These are phyloP conservation scores for Poeciliopsis paucimaculata DNA, from an alignment of 2,797 vertebrate species.

Conservation along the genomic window DNA sequence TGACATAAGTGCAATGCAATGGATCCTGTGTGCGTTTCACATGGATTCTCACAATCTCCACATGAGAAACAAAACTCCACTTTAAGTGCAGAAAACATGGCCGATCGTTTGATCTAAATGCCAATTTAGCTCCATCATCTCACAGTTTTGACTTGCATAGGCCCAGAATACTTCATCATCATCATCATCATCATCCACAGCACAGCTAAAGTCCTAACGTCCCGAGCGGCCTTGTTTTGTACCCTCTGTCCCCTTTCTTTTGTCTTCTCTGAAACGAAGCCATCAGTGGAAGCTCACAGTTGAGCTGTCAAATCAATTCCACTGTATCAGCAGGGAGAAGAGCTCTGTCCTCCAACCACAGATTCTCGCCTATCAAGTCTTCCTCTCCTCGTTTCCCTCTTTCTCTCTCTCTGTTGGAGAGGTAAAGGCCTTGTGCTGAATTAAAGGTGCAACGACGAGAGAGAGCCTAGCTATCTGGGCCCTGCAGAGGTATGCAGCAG, in stretches of 20 bases:
- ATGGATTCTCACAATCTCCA: background rate
- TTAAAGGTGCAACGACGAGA: slow-evolving; percentile 69
- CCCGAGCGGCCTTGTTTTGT: background rate
- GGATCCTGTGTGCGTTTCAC: background rate
- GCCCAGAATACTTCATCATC: background rate
- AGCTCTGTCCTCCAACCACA: slow-evolving; percentile 25
- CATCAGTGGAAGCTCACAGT: slow-evolving; percentile 56
- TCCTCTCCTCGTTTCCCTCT: slow-evolving; percentile 30
- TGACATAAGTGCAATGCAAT: too few relatives aligned
- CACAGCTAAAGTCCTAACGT: background rate
- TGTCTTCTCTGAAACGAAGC: slow-evolving; percentile 34
- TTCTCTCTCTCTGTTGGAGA: slow-evolving; percentile 32
- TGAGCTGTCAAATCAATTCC: slow-evolving; percentile 75
- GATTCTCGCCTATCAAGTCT: slow-evolving; percentile 39
- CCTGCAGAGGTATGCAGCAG: slow-evolving; percentile 65
- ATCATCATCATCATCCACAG: background rate
- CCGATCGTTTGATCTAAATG: background rate
- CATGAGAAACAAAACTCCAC: background rate
- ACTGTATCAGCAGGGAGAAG: slow-evolving; percentile 64
- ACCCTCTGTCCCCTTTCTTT: background rate
- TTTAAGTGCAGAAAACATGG: background rate
- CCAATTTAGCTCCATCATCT: background rate
- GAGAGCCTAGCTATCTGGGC: slow-evolving; percentile 49
- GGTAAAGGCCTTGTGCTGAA: slow-evolving; percentile 58
- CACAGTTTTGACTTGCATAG: background rate